A percentile compares a stretch with the other conserved stretches of the same genome.
phyloP scores from a whole-genome alignment of 2,888 invertebrate species.

The Himalopsyche japonica region DNA sequence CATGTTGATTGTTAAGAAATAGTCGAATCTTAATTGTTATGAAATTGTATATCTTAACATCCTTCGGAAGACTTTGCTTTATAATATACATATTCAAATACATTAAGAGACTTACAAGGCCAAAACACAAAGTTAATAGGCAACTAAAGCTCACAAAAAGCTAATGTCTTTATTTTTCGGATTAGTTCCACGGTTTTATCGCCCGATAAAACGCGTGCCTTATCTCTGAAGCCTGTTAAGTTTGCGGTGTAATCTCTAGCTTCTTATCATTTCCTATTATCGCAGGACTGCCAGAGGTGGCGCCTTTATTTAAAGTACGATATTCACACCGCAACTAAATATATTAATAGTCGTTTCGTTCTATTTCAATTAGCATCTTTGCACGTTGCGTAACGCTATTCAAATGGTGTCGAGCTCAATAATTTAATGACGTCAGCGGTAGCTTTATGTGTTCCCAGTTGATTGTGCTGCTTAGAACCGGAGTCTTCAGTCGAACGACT shows the following conservation, averaged over 20 bases:
- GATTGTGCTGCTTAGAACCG: no score
- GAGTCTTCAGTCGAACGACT: no score
- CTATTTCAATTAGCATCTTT: neutral
- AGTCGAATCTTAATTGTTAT: no score
- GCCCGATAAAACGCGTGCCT: constrained; percentile 2
- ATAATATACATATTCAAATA: no score
- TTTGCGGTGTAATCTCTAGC: neutral
- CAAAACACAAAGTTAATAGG: neutral
- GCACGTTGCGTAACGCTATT: neutral
- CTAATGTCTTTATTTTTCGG: constrained; percentile 26
- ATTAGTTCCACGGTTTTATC: constrained; percentile 25
- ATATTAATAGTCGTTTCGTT: neutral
- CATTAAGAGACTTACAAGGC: no score
- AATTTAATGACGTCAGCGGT: no score
- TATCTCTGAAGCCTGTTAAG: constrained; percentile 1
- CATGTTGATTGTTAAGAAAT: no score
- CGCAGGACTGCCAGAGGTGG: neutral
- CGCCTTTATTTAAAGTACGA: neutral
- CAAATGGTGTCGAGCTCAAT: no score
- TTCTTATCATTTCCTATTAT: neutral
- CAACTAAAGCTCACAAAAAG: neutral
- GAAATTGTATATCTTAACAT: no score
- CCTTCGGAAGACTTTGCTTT: no score
- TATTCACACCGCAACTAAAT: neutral
- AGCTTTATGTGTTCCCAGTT: no score